Evolutionary conservation across 2,113 vertebrate genomes (phyloP).

Genomic region (Rhinoptilus africanus): DNA sequence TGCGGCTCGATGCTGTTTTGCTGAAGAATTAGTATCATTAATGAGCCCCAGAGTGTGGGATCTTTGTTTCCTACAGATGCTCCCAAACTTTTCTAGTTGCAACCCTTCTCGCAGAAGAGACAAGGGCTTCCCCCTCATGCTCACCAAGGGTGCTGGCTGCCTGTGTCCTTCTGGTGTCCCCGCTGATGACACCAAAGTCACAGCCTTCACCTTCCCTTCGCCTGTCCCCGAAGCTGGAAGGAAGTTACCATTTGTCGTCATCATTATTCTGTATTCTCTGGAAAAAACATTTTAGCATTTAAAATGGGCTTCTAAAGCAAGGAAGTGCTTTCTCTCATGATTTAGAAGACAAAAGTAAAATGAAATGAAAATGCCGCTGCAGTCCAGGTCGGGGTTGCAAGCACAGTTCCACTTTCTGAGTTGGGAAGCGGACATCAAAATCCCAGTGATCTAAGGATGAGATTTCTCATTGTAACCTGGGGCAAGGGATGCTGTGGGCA

Average conservation of each 20-base stretch:
- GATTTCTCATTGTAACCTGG: not conserved
- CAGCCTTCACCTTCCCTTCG: not conserved
- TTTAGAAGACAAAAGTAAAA: not conserved
- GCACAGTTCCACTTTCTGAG: not conserved
- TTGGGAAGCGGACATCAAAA: not conserved
- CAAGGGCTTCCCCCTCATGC: not conserved
- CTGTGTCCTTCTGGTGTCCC: not conserved
- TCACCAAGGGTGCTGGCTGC: not conserved
- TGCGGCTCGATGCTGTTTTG: not conserved
- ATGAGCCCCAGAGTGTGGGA: not conserved
- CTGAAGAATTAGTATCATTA: not conserved
- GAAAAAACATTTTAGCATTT: not conserved
- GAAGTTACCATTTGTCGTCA: not conserved
- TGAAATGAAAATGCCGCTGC: not conserved
- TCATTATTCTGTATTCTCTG: not conserved
- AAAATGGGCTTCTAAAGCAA: not conserved
- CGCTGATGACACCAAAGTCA: not conserved
- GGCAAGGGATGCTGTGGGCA: not conserved
- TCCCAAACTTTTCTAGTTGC: not conserved
- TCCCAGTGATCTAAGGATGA: not conserved
- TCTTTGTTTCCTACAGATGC: not conserved
- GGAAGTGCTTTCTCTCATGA: not conserved
- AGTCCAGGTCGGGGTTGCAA: not conserved
- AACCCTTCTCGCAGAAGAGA: not conserved
- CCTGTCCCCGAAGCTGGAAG: not conserved